A percentile compares a stretch with the other conserved stretches of the same genome.
These are phyloP conservation scores for Gymnocypris eckloni DNA, from an alignment of 2,797 vertebrate species.

Conservation along the genomic window DNA sequence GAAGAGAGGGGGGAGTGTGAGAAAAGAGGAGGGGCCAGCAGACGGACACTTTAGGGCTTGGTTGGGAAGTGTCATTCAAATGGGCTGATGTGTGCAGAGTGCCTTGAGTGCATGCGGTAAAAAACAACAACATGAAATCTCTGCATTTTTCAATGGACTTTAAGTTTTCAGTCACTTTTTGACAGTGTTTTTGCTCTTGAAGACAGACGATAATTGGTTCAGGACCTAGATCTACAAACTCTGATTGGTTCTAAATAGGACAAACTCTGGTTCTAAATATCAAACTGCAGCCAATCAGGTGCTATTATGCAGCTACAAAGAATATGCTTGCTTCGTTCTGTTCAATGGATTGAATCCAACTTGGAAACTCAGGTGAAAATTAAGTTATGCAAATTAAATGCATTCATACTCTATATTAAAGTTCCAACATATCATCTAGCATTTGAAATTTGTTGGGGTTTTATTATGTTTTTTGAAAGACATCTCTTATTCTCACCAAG, in stretches of 20 bases:
- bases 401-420: not conserved
- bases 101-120: not conserved
- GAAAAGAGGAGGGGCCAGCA: conserved; percentile 50
- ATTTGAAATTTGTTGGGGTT: not conserved
- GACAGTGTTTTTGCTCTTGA: not conserved
- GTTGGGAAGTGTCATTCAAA: conserved; percentile 68
- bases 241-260: conserved; percentile 24
- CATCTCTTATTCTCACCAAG: not conserved
- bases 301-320: not conserved
- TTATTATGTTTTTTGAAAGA: not conserved
- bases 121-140: not conserved
- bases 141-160: not conserved
- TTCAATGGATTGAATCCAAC: not conserved
- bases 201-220: not conserved
- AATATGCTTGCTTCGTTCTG: not conserved
- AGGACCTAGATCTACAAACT: not conserved
- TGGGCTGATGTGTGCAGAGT: not conserved
- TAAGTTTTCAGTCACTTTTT: not conserved
- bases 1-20: conserved; percentile 32
- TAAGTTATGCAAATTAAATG: not conserved
- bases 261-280: conserved; percentile 10
- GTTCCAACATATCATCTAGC: too few relatives aligned
- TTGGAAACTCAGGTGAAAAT: not conserved
- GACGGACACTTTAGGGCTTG: conserved; percentile 51
- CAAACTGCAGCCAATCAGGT: not conserved